These are phyloP conservation scores for Apostichopus californicus DNA, from an alignment of 35 echinoderm and acorn worm genomes.

Conservation along the genomic window DNA sequence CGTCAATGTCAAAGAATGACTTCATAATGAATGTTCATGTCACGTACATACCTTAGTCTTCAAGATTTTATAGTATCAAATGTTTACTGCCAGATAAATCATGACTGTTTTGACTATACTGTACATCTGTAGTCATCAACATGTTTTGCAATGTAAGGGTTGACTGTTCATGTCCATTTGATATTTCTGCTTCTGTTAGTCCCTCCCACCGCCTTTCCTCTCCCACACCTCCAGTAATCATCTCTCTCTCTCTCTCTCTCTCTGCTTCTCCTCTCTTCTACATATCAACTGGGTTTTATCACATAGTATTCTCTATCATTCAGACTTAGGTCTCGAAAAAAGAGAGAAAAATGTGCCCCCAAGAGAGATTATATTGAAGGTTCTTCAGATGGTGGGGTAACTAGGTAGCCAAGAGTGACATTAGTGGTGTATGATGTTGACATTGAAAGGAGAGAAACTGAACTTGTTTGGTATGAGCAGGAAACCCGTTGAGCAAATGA, in stretches of 20 bases:
- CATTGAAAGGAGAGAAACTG: conserved; percentile 24
- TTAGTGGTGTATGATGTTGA: conserved; percentile 1
- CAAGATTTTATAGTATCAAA: background rate
- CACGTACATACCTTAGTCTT: too few species aligned
- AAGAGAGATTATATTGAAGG: conserved; percentile 32
- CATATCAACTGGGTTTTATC: too few species aligned
- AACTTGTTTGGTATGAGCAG: conserved; percentile 22
- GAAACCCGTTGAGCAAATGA: background rate
- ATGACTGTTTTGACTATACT: background rate
- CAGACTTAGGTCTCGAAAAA: background rate
- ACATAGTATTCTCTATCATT: background rate
- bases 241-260: background rate
- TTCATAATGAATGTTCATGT: too few species aligned
- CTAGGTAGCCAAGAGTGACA: conserved; percentile 21
- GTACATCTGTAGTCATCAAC: background rate
- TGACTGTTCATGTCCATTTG: background rate
- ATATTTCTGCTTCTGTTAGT: background rate
- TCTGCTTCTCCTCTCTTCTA: background rate
- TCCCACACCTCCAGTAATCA: too few species aligned
- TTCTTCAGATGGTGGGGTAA: conserved; percentile 28
- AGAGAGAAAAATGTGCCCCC: background rate
- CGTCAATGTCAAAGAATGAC: too few species aligned
- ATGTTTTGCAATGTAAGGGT: background rate
- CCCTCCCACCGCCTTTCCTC: too few species aligned
- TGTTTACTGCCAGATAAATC: conserved; percentile 20